Conservation (phyloP, 2,888 invertebrate genomes). For the Deilephila elpenor region DNA sequence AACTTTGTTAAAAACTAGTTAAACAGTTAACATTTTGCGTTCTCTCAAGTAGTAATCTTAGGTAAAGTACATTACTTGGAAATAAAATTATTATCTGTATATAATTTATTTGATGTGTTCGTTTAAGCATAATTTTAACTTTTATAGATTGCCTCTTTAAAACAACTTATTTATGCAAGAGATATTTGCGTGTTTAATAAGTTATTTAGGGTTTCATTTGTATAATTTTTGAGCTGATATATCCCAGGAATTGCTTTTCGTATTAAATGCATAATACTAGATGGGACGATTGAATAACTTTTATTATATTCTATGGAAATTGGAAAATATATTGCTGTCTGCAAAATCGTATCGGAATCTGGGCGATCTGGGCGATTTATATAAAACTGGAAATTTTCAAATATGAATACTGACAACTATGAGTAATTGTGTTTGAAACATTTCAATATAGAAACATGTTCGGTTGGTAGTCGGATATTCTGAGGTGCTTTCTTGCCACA, state of each 20-base stretch:
- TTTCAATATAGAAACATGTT: neutral
- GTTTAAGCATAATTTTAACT: too few species aligned
- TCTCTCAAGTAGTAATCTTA: too few species aligned
- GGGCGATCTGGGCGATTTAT: neutral
- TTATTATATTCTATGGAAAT: conserved; percentile 12
- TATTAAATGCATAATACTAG: neutral
- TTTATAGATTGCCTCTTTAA: too few species aligned
- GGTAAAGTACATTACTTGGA: too few species aligned
- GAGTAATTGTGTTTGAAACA: conserved; percentile 3
- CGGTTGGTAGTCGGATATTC: neutral
- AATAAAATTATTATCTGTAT: too few species aligned
- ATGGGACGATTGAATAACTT: conserved; percentile 25
- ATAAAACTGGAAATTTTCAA: conserved; percentile 7
- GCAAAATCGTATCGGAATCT: neutral
- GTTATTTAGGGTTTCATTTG: neutral
- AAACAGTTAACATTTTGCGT: too few species aligned
- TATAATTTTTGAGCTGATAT: neutral
- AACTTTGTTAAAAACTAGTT: too few species aligned
- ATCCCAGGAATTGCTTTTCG: neutral
- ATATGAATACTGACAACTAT: conserved; percentile 3
- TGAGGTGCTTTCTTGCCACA: neutral
- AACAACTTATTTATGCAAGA: too few species aligned
- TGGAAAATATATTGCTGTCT: conserved; percentile 14
- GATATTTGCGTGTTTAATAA: neutral
- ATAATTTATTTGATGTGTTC: too few species aligned